Base-by-base conservation (phyloP, 2,888 invertebrate species). In the Diplolepis rosae region DNA sequence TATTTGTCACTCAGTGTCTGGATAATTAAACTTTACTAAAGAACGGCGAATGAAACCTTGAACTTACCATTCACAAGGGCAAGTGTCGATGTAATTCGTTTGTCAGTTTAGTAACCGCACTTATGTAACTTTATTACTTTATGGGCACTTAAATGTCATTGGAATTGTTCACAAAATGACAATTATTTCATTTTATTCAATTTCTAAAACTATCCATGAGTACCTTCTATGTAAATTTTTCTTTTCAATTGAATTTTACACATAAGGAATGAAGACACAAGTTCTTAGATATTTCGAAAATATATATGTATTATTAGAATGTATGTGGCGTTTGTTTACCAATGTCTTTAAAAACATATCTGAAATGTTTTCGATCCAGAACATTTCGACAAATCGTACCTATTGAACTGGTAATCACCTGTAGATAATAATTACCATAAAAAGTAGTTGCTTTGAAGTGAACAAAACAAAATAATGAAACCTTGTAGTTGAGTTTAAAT, bases 361-460 rank as follows among this genome's bases (percentile, higher is more conserved):
- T 61, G 27, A 42, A 42, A 39, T 24, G 2, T 24, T 61, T 61
- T 39, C 39, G 27, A 18, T 30, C 22, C 3, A 39, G 13, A 18
- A 22, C 35, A 11, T 61, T 61, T 61, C 22, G 15, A 51, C 13
- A 45, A 50, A n/a, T n/a, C 67, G 54, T 42, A 27, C 74, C 74
- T 61, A 42, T 61, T 61, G 27, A 61, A 39, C 39, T 61, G 39
- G 39, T 61, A 61, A 61, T 42, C n/a, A 61, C n/a, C 39, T 61
- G 9, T 4, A 50, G 9, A 50, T 50, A 50, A 61, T 42, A 39
- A 61, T 61, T 22, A 27, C n/a, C 39, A 39, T 24, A 24, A 42
- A 61, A 27, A 61, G 39, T 35, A 9, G 15, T 54, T 32, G n/a
- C 39, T 61, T 39, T 61, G 6, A 22, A 39, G 18, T 35, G n/a